Percentiles rank a stretch among this genome's conserved stretches.
phyloP scores from a whole-genome alignment of 1,140 invertebrate species.

The Chrysomallon squamiferum region DNA sequence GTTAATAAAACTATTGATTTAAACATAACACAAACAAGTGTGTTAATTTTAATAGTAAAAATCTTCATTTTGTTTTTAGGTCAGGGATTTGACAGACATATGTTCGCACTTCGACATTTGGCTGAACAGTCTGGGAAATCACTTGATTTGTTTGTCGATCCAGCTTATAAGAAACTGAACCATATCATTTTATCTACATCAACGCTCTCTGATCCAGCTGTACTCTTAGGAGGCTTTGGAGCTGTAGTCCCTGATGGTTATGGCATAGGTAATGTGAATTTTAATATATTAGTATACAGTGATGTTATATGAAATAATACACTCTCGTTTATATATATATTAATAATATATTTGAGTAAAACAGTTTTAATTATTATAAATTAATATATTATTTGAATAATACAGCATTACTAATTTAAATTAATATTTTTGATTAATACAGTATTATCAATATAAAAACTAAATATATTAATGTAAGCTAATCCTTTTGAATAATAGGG shows the following conservation, averaged over 20 bases:
- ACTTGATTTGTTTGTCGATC: conserved; percentile 79
- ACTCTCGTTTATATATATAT: conserved; percentile 7
- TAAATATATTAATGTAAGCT: too few relatives aligned
- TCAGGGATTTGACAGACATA: conserved; percentile 95
- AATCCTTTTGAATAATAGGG: too few relatives aligned
- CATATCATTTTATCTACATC: conserved; percentile 95
- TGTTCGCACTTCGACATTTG: conserved; percentile 80
- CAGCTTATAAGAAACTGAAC: conserved; percentile 83
- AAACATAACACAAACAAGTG: too few relatives aligned
- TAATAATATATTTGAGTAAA: conserved; percentile 3
- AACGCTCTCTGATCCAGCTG: conserved; percentile 85
- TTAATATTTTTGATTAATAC: too few relatives aligned
- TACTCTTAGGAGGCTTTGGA: conserved; percentile 92
- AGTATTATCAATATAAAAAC: too few relatives aligned
- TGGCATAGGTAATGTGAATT: conserved; percentile 80
- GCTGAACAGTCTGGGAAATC: conserved; percentile 69
- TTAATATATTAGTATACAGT: too few relatives aligned
- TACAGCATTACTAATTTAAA: too few relatives aligned
- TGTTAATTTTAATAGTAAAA: too few relatives aligned
- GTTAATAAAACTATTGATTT: too few relatives aligned
- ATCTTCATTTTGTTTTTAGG: too few relatives aligned
- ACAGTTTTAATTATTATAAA: background rate
- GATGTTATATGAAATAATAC: conserved; percentile 9
- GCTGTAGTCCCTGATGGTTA: conserved; percentile 89
- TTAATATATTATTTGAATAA: too few relatives aligned